Percentiles rank a stretch among this genome's conserved stretches.
phyloP scores from a whole-genome alignment of 2,888 invertebrate genomes.

The Euphydryas editha region DNA sequence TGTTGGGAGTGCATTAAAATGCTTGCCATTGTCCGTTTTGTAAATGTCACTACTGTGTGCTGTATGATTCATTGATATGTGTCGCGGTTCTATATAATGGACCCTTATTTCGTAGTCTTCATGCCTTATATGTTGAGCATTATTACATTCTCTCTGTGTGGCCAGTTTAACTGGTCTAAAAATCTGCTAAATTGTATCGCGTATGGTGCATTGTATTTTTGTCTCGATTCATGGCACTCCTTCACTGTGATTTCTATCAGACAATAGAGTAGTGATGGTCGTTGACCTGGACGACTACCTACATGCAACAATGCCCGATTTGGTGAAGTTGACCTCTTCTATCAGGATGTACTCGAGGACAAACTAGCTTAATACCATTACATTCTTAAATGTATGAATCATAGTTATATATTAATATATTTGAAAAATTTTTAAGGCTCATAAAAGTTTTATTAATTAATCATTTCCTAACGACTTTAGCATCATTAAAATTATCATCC shows the following conservation, averaged over 20 bases:
- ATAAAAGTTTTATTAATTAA: no score
- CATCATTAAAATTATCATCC: conserved; percentile 16
- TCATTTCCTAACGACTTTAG: background rate
- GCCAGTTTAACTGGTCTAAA: conserved; percentile 35
- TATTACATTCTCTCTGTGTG: conserved; percentile 37
- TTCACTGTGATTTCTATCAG: conserved; percentile 37
- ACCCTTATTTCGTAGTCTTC: conserved; percentile 34
- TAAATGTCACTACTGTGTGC: conserved; percentile 38
- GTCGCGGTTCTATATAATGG: conserved; percentile 37
- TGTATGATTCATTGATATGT: conserved; percentile 41
- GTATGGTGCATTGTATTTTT: conserved; percentile 37
- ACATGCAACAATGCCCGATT: conserved; percentile 38
- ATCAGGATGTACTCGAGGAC: conserved; percentile 29
- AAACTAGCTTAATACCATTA: background rate
- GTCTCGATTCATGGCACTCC: conserved; percentile 35
- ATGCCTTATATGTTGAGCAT: conserved; percentile 38
- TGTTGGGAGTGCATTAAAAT: conserved; percentile 28
- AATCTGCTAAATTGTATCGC: conserved; percentile 37
- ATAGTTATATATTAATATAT: background rate
- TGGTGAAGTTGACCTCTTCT: conserved; percentile 36
- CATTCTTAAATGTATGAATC: background rate
- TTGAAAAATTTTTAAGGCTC: no score
- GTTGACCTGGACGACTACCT: conserved; percentile 35
- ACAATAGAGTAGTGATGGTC: conserved; percentile 37
- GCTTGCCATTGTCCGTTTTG: conserved; percentile 35